Conservation (phyloP, 2,113 vertebrate species). For the Ceyx melanurus region DNA sequence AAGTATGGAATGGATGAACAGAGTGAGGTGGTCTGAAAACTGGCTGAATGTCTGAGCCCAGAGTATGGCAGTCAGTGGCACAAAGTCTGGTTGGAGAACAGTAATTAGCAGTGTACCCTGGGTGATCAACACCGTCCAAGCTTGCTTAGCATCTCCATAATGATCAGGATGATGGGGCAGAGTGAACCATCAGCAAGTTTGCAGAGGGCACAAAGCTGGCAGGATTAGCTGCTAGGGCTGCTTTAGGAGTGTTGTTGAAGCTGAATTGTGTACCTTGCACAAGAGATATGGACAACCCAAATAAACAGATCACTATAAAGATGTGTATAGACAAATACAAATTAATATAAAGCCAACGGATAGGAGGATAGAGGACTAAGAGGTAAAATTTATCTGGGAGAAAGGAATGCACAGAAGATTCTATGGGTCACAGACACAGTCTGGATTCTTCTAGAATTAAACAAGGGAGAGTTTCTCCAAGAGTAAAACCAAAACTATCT, state of each 20-base stretch:
- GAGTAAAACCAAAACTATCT: background rate
- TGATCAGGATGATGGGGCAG: background rate
- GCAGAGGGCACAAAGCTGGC: too few species aligned
- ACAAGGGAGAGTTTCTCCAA: background rate
- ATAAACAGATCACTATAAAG: background rate
- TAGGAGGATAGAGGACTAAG: background rate
- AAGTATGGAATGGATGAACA: background rate
- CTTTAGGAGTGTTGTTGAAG: background rate
- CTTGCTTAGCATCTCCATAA: background rate
- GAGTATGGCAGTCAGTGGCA: accelerated
- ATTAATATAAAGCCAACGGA: background rate
- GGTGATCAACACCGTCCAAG: background rate
- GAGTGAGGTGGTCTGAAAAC: background rate
- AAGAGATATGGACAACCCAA: background rate
- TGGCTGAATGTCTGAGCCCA: background rate
- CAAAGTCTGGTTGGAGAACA: background rate
- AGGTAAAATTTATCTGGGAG: background rate
- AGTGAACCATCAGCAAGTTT: background rate
- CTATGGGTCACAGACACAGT: background rate
- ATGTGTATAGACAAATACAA: background rate
- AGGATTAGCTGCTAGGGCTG: background rate
- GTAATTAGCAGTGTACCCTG: background rate
- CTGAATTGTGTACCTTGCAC: background rate
- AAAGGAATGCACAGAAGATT: background rate
- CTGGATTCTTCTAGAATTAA: background rate